Evolutionary conservation across 1,140 invertebrate species (phyloP).

Genomic region (Varroa destructor): DNA sequence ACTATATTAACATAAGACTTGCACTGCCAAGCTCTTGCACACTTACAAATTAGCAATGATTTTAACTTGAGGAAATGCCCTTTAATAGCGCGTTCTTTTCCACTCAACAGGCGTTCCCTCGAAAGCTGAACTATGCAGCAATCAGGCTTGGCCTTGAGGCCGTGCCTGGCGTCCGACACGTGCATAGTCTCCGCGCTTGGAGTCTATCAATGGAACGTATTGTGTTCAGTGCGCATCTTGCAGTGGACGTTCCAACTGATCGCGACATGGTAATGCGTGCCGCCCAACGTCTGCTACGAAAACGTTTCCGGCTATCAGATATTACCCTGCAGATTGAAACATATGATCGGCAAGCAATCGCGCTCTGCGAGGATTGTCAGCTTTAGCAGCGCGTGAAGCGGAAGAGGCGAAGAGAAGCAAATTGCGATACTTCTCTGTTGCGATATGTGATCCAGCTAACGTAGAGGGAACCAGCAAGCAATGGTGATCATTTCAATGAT

Average conservation of each 20-base stretch:
- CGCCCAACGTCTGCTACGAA: neutral
- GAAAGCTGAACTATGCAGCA: constrained; percentile 15
- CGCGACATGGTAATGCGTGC: constrained; percentile 22
- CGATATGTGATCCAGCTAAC: too few species aligned
- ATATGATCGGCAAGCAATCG: constrained; percentile 9
- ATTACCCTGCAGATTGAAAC: constrained; percentile 4
- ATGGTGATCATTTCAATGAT: too few species aligned
- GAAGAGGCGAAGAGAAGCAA: too few species aligned
- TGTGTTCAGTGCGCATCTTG: constrained; percentile 79
- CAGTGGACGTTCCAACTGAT: constrained; percentile 46
- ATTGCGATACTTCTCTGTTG: too few species aligned
- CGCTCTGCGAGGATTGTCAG: constrained; percentile 19
- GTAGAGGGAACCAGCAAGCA: too few species aligned
- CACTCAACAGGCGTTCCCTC: neutral
- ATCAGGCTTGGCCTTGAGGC: constrained; percentile 19
- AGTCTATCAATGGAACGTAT: constrained; percentile 87
- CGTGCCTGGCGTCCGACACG: constrained; percentile 63
- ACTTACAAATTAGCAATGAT: too few species aligned
- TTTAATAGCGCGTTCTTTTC: too few species aligned
- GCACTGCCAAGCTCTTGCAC: too few species aligned
- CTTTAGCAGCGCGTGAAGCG: neutral
- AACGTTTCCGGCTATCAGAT: neutral
- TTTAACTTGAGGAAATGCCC: too few species aligned
- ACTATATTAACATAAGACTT: too few species aligned
- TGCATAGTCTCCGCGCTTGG: constrained; percentile 94